Base-by-base conservation (phyloP, 2,888 invertebrate genomes). In the Fissipunctia ypsillon region DNA sequence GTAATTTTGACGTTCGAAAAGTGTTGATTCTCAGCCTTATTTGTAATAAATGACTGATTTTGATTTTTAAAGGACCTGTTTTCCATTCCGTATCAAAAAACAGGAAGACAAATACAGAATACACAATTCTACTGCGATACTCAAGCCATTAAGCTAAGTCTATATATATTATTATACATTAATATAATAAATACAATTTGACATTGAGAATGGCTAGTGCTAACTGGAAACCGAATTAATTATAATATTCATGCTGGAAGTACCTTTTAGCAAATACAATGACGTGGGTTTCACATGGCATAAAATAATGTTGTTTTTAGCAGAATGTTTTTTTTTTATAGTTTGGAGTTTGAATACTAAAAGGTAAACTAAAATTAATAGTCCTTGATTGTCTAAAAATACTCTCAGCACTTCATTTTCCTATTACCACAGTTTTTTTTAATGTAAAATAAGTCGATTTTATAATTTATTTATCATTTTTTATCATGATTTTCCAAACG, bases 141-240 rank as follows among this genome's bases (percentile, higher is more conserved):
- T 50, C 68, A 69, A 66, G 68, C 14, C 35, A 77, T 65, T 57
- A 65, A 35, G 43, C 56, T 52, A 71, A 56, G 68, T 56, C 45
- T 69, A 60, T 67, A 66, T 43, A 50, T n/a, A n/a, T n/a, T n/a
- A n/a, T n/a, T n/a, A n/a, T n/a, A n/a, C n/a, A n/a, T n/a, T n/a
- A 69, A 65, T 48, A 69, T 77, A 64, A 81, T 71, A 54, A 72
- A 72, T 73, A 63, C 77, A 31, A 64, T 72, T 52, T 73, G 77
- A 61, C 80, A 77, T 77, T 80, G 80, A 80, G 61, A 77, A 45
- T 73, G 25, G 65, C 73, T 14, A 73, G 52, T 77, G 69, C 61
- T 14, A 73, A 73, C 52, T 61, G 28, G 65, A 69, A n/a, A 66
- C 57, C 35, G 81, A 81, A 69, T 80, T 54, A 73, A 80, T 80